phyloP scores from a whole-genome alignment of 2,888 invertebrate genomes.

The Candidula unifasciata region DNA sequence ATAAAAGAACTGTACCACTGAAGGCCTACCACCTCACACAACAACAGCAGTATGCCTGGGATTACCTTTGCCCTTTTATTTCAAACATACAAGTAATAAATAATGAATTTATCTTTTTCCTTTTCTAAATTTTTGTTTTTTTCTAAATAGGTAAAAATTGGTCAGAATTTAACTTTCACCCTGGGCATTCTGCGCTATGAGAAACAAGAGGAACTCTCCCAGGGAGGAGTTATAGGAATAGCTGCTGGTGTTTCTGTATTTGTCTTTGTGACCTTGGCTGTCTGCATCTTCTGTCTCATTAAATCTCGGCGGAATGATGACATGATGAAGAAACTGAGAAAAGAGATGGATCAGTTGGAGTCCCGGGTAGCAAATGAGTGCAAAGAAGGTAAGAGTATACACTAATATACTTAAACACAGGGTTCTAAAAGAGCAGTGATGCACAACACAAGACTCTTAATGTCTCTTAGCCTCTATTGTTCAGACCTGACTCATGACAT shows the following conservation, averaged over 20 bases:
- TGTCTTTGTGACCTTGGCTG: conserved; percentile 84
- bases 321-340: conserved; percentile 98
- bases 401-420: background rate
- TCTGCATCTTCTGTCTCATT: conserved; percentile 93
- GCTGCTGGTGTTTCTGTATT: conserved; percentile 75
- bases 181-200: conserved; percentile 92
- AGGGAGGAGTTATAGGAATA: conserved; percentile 84
- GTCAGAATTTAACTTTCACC: conserved; percentile 83
- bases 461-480: too few relatives aligned
- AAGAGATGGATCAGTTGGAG: conserved; percentile 98
- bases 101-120: background rate
- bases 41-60: too few relatives aligned
- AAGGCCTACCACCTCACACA: too few relatives aligned
- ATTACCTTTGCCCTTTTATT: too few relatives aligned
- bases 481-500: too few relatives aligned
- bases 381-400: conserved; percentile 82
- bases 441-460: too few relatives aligned
- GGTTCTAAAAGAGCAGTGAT: too few relatives aligned
- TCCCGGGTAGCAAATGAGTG: conserved; percentile 97
- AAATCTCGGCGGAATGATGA: conserved; percentile 97
- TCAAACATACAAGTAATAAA: background rate
- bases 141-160: conserved; percentile 67
- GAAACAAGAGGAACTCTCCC: conserved; percentile 64
- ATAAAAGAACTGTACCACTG: too few relatives aligned
- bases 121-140: background rate